phyloP scores from a whole-genome alignment of 2,888 invertebrate genomes.

The Chironomus riparius region DNA sequence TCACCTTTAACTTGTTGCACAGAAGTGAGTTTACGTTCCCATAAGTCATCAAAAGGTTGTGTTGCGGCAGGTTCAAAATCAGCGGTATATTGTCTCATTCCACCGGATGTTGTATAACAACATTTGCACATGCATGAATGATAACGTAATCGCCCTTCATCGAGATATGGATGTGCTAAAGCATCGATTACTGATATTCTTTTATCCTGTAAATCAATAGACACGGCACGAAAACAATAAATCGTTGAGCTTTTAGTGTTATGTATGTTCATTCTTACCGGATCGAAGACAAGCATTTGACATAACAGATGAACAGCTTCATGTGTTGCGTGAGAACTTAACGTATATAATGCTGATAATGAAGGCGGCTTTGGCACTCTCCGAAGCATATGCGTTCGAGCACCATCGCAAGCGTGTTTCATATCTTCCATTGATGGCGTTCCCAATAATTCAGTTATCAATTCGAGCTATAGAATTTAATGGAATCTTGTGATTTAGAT shows the following conservation, averaged over 20 bases:
- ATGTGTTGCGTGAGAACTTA: slow-evolving; percentile 88
- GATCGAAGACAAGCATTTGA: slow-evolving; percentile 97
- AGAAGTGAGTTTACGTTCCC: slow-evolving; percentile 90
- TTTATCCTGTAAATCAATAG: slow-evolving; percentile 57
- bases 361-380: slow-evolving; percentile 82
- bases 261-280: slow-evolving; percentile 52
- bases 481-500: background rate
- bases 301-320: slow-evolving; percentile 95
- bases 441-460: slow-evolving; percentile 94
- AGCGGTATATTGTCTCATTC: slow-evolving; percentile 76
- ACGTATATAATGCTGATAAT: slow-evolving; percentile 80
- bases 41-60: slow-evolving; percentile 87
- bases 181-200: slow-evolving; percentile 92
- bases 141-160: slow-evolving; percentile 95
- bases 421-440: slow-evolving; percentile 94
- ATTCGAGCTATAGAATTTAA: slow-evolving; percentile 63
- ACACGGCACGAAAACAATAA: no score
- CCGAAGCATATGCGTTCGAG: slow-evolving; percentile 81
- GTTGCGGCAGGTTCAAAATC: slow-evolving; percentile 90
- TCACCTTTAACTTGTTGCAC: slow-evolving; percentile 93
- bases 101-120: slow-evolving; percentile 72
- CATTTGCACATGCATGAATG: slow-evolving; percentile 99
- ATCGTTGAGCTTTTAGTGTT: background rate
- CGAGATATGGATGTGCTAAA: slow-evolving; percentile 92
- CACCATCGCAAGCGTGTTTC: slow-evolving; percentile 94